Evolutionary conservation across 2,888 invertebrate genomes (phyloP).

Genomic region (Tenthredo livida): DNA sequence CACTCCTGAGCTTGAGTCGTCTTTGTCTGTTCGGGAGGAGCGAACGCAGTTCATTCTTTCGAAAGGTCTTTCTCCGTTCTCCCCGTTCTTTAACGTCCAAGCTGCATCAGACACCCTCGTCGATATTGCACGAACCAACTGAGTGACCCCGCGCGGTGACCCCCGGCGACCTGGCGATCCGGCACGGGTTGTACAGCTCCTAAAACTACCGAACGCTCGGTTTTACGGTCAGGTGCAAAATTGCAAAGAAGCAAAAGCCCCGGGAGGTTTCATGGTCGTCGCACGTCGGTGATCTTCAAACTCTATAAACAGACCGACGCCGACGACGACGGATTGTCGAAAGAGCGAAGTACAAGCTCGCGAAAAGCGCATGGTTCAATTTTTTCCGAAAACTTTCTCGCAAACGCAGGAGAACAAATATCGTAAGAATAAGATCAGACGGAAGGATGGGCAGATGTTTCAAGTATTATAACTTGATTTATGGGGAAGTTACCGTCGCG

Average conservation of each 20-base stretch:
- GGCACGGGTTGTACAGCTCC: conserved; percentile 7
- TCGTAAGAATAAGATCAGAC: neutral
- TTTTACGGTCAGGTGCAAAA: conserved; percentile 46
- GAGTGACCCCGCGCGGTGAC: neutral
- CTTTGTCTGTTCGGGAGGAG: neutral
- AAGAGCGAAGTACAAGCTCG: too few relatives aligned
- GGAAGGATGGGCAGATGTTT: conserved; percentile 58
- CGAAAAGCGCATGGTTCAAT: neutral
- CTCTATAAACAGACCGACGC: neutral
- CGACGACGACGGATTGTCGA: neutral
- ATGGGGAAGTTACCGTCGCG: conserved; percentile 48
- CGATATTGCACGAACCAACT: conserved; percentile 15
- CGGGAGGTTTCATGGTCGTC: neutral
- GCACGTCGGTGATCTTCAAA: neutral
- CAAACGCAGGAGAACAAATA: neutral
- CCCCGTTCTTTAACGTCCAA: neutral
- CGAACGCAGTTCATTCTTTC: neutral
- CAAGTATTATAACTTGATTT: conserved; percentile 63
- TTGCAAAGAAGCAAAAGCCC: neutral
- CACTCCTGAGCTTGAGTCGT: neutral
- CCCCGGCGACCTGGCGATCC: neutral
- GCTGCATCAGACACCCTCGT: conserved; percentile 20
- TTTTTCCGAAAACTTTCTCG: neutral
- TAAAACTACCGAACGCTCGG: conserved; percentile 5
- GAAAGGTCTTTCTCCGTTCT: neutral